These are phyloP conservation scores for Myotis davidii DNA, from an alignment of 2,113 vertebrate species.

Conservation along the genomic window DNA sequence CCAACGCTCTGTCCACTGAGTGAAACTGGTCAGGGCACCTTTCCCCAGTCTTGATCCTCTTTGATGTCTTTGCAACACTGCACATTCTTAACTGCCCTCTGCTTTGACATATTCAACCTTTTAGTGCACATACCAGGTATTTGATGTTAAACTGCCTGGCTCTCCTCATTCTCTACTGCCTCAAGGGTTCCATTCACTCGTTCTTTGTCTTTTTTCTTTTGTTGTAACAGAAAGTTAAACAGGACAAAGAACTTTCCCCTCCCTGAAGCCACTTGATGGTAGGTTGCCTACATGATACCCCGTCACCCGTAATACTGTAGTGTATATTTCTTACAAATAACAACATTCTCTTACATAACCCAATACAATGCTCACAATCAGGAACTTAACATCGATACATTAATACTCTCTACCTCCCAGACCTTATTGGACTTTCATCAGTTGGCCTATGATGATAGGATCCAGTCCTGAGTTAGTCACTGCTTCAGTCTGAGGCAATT, in stretches of 20 bases:
- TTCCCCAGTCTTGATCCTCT: not conserved
- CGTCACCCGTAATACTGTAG: not conserved
- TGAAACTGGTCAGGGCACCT: not conserved
- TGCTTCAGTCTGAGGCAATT: constrained; percentile 8
- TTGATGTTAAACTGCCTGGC: not conserved
- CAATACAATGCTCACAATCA: not conserved
- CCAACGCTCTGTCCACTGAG: too few species aligned
- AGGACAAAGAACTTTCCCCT: not conserved
- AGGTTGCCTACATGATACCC: not conserved
- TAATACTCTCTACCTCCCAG: not conserved
- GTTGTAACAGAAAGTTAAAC: not conserved
- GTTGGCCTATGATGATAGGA: not conserved
- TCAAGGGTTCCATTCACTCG: not conserved
- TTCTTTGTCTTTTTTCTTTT: constrained; percentile 31
- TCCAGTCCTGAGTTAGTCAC: not conserved
- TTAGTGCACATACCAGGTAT: not conserved
- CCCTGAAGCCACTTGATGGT: not conserved
- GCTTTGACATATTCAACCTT: not conserved
- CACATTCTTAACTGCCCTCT: not conserved
- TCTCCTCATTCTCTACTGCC: not conserved
- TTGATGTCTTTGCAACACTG: not conserved
- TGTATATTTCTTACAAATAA: not conserved
- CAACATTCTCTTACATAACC: not conserved
- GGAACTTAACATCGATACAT: not conserved
- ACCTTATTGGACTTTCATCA: not conserved